These are phyloP conservation scores for Heteromurus nitidus DNA, from an alignment of 2,888 invertebrate species.

Conservation along the genomic window DNA sequence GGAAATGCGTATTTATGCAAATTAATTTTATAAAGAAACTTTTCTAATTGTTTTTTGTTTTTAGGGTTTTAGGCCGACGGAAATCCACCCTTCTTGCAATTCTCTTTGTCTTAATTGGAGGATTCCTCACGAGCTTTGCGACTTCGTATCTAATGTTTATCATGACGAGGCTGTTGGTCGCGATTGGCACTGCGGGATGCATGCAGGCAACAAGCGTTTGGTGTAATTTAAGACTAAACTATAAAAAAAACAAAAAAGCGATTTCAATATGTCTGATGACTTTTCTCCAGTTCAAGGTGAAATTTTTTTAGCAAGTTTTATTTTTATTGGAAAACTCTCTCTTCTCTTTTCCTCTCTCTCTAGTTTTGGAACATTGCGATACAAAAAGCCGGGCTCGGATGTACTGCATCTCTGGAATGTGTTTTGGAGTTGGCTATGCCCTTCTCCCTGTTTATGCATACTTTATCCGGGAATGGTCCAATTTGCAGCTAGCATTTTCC, in stretches of 20 bases:
- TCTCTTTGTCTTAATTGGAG: constrained; percentile 56
- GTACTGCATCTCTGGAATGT: constrained; percentile 50
- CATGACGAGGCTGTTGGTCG: constrained; percentile 67
- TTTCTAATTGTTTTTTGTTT: neutral
- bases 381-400: constrained; percentile 59
- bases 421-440: constrained; percentile 63
- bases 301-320: too few species aligned
- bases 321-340: neutral
- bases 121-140: constrained; percentile 63
- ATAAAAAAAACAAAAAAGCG: neutral
- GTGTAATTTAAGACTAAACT: constrained; percentile 58
- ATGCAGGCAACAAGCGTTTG: constrained; percentile 66
- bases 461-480: constrained; percentile 63
- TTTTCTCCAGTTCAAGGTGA: too few species aligned
- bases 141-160: constrained; percentile 65
- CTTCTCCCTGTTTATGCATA: constrained; percentile 68
- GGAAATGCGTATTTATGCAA: neutral
- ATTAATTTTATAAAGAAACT: too few species aligned
- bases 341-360: too few species aligned
- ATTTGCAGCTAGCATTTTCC: constrained; percentile 69
- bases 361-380: constrained; percentile 71
- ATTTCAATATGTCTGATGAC: neutral
- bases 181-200: constrained; percentile 68
- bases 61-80: constrained; percentile 68
- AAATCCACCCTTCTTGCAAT: constrained; percentile 58